Base-by-base conservation (phyloP, 2,888 invertebrate genomes). In the Euzophera pinguis region DNA sequence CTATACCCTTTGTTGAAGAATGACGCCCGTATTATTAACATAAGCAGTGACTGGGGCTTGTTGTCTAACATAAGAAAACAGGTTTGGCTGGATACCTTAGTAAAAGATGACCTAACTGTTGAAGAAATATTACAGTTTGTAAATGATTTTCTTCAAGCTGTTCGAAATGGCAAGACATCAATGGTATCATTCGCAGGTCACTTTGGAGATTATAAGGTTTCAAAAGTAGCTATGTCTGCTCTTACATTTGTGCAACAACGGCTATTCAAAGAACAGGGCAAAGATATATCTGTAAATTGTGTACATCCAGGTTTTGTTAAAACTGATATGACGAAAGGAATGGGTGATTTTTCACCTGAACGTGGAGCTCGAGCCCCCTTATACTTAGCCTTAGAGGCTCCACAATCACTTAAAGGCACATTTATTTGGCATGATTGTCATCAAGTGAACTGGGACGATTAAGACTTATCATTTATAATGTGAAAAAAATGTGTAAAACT, bases 21-120 rank as follows among this genome's bases (percentile, higher is more conserved):
- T 52, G 92, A 94, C 73, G 95, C 95, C 9, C 91, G 94, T 59
- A 93, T 96, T 45, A 94, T 95, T n/a, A 95, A 96, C 73, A 78
- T 96, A 0, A 94, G 95, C 49, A 93, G 93, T 72, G 87, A 90
- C 65, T 89, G 85, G 75, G 92, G 92, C n/a, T 75, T 90, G 55
- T 67, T 90, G 52, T 88, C 89, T 3, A 90, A 90, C 62, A 82
- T 90, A 57, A 78, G 81, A 54, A 87, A 85, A 73, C 89, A 90
- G 60, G 59, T 74, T 53, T 90, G 90, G 90, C 70, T 89, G 47
- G 88, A 90, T 57, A 81, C 77, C 6, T 69, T 90, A 56, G 69
- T 73, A 32, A 88, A 85, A 63, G 87, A 90, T 48, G 77, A 90
- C 64, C 75, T 92, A 17, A 91, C 90, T 6, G 81, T 88, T 53